Evolutionary conservation across 2,888 invertebrate species (phyloP), one percentile per base, ranked within the genome.

Genomic region (Hesperia comma): DNA sequence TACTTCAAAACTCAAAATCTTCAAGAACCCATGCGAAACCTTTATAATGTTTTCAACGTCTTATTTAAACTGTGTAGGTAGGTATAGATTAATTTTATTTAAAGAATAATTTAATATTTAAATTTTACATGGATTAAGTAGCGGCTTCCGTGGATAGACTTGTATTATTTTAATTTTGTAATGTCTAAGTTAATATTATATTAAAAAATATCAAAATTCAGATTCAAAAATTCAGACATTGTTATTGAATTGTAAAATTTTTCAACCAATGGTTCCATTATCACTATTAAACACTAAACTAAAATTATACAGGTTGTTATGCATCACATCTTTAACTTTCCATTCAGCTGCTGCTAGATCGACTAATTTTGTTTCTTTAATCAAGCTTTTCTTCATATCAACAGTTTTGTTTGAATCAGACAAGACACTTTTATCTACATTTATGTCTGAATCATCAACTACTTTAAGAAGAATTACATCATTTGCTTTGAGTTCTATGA

Each of bases 401-500:
- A 56, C 37, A 37, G 15, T 57, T 14, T 17, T 26, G 40, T 32
- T 21, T 53, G 15, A 0, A 10, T 1, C 17, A 32, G n/a, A 15
- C 8, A n/a, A 40, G 21, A 14, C 4, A n/a, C 1, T 51, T 14
- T 58, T 40, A 32, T 53, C 53, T 6, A 43, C 6, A 8, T 43
- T 0, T 40, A 53, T 26, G 51, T 53, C 41, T 21, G 58, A 61
- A 61, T 70, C 68, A 32, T 56, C 46, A 19, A 49, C 26, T 55
- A 72, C 37, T 49, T 69, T 67, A 14, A 72, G 40, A 41, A 70
- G 15, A 61, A 71, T 61, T 6, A 61, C 63, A 12, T 70, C 68
- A 49, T 70, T 66, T 15, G 60, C 40, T n/a, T 56, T 69, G 4
- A 69, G n/a, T 57, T 63, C 7, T 26, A 69, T 26, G 7, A 57